Conservation (phyloP, 2,797 vertebrate genomes). For the Tauraco hartlaubi region DNA sequence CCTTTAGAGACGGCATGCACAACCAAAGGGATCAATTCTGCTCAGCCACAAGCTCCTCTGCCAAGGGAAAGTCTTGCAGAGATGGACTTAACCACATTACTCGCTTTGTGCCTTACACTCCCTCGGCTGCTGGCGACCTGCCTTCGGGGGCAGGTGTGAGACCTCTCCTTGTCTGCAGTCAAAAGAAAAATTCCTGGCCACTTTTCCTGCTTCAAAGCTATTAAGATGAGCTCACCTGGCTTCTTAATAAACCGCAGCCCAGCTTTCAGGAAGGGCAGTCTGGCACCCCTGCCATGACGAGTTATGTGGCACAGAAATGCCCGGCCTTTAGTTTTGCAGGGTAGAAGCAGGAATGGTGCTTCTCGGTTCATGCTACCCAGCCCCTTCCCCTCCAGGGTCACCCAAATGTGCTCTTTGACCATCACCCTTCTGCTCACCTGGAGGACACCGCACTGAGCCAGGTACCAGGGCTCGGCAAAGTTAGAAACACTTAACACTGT, state of each 20-base stretch:
- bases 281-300: neutral
- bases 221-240: neutral
- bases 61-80: neutral
- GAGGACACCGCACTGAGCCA: neutral
- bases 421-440: neutral
- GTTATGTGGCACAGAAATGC: neutral
- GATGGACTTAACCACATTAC: neutral
- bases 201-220: neutral
- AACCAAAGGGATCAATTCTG: neutral
- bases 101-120: neutral
- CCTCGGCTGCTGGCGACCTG: neutral
- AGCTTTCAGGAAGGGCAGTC: constrained; percentile 1
- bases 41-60: neutral
- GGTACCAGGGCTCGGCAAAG: neutral
- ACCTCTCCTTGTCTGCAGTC: neutral
- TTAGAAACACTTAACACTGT: neutral
- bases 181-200: neutral
- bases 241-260: neutral
- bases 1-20: neutral
- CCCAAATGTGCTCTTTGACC: neutral
- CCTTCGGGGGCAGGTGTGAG: neutral
- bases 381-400: neutral
- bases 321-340: neutral
- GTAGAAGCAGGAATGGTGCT: neutral
- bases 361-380: neutral